phyloP scores from a whole-genome alignment of 2,113 vertebrate genomes.

The Drymodes brunneopygia region DNA sequence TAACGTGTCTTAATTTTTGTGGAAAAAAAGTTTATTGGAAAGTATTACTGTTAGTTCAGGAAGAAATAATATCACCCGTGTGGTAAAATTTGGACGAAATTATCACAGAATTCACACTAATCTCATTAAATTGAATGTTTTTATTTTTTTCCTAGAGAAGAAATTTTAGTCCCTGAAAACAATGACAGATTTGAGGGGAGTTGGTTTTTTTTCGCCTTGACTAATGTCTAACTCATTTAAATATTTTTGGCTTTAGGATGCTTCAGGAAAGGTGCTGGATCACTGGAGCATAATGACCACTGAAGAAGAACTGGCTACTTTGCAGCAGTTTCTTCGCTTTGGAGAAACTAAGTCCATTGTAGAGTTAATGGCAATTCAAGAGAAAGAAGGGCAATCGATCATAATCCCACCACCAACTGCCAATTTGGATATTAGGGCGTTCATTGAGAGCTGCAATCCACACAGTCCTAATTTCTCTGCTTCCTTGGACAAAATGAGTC shows the following conservation, averaged over 20 bases:
- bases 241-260: conserved; percentile 78
- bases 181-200: not conserved
- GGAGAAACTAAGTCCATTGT: conserved; percentile 98
- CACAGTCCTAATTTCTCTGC: conserved; percentile 70
- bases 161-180: not conserved
- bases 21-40: conserved; percentile 12
- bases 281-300: conserved; percentile 97
- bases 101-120: not conserved
- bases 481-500: conserved; percentile 79
- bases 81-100: not conserved
- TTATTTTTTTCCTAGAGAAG: not conserved
- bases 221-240: not conserved
- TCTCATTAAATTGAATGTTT: not conserved
- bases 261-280: conserved; percentile 93
- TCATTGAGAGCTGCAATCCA: conserved; percentile 89
- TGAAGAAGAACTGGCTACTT: conserved; percentile 92
- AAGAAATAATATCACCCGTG: not conserved
- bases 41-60: not conserved
- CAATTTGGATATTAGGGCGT: conserved; percentile 92
- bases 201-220: not conserved
- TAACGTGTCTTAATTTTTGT: conserved; percentile 51
- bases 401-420: conserved; percentile 81
- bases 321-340: conserved; percentile 97
- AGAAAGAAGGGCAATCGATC: conserved; percentile 89
- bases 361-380: conserved; percentile 95